Base-by-base conservation (phyloP, 1,140 invertebrate species). In the Drosophila kurseongensis region DNA sequence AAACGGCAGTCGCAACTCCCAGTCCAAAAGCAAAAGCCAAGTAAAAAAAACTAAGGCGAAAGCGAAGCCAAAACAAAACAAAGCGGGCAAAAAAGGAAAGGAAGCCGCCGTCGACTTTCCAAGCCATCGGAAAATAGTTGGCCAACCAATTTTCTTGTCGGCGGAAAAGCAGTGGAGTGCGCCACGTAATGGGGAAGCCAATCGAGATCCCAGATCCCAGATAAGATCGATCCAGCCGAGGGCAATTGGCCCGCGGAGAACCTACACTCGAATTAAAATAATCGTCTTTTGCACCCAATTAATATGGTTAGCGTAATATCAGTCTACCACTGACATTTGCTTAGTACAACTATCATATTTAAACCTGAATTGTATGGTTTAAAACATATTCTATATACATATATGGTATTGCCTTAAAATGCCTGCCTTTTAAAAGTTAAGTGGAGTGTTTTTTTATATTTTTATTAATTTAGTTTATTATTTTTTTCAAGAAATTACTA, bases 1-100 rank as follows among this genome's bases (percentile, higher is more conserved):
- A 88, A 79, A 88, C 81, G 82, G 58, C 75, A 75, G 55, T 45
- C 44, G 55, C 82, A 75, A 50, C 27, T 32, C 8, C 41, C 23
- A 23, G 23, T 3, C 6, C 23, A 32, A 32, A n/a, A 61, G 18
- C 6, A 47, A 65, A 12, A 32, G 23, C 47, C 23, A 61, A 41
- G 36, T 36, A 12, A 29, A 36, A 42, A 50, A 56, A 56, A 54
- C n/a, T 38, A 32, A 44, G 40, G 60, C 51, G 69, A 75, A 75
- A 75, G 72, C 58, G 45, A 75, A 51, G 58, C 48, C 32, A 56
- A 60, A 51, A 38, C 32, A 27, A 52, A 42, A n/a, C 27, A n/a
- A 38, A 59, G 55, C 45, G 13, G 23, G 38, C 67, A 47, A 57
- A 68, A 76, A 72, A 71, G 65, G 68, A 72, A 71, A 71, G 67